These are phyloP conservation scores for Meganola albula DNA, from an alignment of 2,888 invertebrate genomes.

Conservation along the genomic window DNA sequence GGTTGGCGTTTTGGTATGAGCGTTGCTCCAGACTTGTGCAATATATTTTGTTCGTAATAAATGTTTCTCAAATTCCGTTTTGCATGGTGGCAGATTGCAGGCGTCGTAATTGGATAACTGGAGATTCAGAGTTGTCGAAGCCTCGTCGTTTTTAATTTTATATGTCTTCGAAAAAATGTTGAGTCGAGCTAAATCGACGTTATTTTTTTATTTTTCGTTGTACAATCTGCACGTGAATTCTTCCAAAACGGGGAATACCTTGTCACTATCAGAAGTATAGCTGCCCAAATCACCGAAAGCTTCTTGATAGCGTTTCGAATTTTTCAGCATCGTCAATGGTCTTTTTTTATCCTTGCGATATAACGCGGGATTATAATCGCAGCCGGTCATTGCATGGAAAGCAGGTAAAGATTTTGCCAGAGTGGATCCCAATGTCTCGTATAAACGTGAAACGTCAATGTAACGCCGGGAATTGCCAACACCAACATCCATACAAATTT, in stretches of 20 bases:
- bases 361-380: constrained; percentile 19
- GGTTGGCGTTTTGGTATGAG: too few relatives aligned
- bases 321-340: constrained; percentile 11
- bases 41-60: too few relatives aligned
- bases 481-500: constrained; percentile 14
- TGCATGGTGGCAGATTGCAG: constrained; percentile 12
- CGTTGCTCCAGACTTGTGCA: too few relatives aligned
- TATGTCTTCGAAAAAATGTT: constrained; percentile 1
- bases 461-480: constrained; percentile 13
- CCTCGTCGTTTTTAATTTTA: background rate
- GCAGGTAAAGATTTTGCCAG: constrained; percentile 14
- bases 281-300: constrained; percentile 1
- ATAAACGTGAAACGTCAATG: constrained; percentile 15
- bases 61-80: constrained; percentile 9
- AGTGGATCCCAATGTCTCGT: constrained; percentile 9
- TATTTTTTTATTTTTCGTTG: background rate
- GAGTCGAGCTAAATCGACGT: constrained; percentile 3
- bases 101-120: constrained; percentile 10
- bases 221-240: constrained; percentile 1
- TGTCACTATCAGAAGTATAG: background rate
- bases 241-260: background rate
- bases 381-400: constrained; percentile 15
- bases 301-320: constrained; percentile 6
- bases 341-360: constrained; percentile 11
- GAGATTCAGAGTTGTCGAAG: background rate